Base-by-base conservation (phyloP, 2,113 vertebrate species). In the Amblyornis subalaris region DNA sequence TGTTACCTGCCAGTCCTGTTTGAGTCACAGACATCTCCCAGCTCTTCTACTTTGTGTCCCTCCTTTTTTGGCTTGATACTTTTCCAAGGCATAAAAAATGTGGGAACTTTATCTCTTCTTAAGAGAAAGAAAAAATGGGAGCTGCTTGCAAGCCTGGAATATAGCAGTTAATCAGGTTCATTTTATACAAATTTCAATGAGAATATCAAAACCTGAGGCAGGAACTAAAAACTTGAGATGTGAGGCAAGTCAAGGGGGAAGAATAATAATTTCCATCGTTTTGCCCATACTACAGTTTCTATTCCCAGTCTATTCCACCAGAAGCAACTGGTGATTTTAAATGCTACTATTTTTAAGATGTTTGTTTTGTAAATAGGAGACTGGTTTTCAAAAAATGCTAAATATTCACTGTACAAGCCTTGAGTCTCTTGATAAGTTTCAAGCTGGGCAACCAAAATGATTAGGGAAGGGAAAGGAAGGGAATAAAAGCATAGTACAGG, bases 1-100 rank as follows among this genome's bases (percentile, higher is more conserved):
- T 88, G 50, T 54, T 91, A 85, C 62, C 58, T 82, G 54, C 38
- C 60, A 29, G n/a, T 93, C 86, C 62, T 75, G 73, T 85, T 82
- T 82, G 54, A 87, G 48, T 64, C 5, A 4, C 54, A 85, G 81
- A 42, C 70, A 25, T 78, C 54, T 85, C 77, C 44, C 21, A 53
- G 47, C 18, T 73, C 35, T 91, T 69, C 54, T 58, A 2, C 22
- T 91, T 92, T 77, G 31, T 76, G 70, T 82, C n/a, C 14, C 26
- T 88, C 61, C 62, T 72, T 64, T 89, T 51, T 80, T 85, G 26
- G 21, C 83, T 91, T 85, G 47, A n/a, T 64, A 61, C 7, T 61
- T 78, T 89, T 77, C 71, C 62, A 88, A 69, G 53, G 54, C 69
- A 84, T 81, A 42, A 74, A 54, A 92, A 67, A 51, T 36, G 17